phyloP scores from a whole-genome alignment of 2,113 vertebrate genomes.

The Bucco capensis region DNA sequence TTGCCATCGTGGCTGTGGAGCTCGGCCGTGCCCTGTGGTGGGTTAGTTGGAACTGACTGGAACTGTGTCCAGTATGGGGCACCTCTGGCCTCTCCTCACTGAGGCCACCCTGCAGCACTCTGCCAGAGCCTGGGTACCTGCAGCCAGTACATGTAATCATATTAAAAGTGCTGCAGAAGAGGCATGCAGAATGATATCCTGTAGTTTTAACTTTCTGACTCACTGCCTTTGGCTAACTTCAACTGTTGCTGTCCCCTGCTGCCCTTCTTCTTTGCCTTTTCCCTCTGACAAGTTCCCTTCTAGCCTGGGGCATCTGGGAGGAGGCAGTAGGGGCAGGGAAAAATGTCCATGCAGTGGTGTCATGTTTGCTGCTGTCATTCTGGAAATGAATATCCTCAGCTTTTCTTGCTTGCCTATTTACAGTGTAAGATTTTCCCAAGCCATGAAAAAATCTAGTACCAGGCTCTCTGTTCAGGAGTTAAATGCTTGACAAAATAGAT shows the following conservation, averaged over 20 bases:
- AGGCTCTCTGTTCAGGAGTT: background rate
- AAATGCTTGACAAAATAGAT: background rate
- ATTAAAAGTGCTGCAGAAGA: background rate
- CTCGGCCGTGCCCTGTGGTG: background rate
- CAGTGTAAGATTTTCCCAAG: background rate
- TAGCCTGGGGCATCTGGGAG: too few relatives aligned
- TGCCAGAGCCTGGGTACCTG: accelerated
- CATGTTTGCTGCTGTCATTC: background rate
- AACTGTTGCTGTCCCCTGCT: background rate
- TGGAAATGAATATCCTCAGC: background rate
- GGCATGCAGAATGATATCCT: accelerated
- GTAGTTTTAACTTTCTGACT: background rate
- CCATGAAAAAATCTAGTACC: background rate
- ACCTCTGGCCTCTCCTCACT: background rate
- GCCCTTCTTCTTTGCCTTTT: background rate
- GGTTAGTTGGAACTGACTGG: background rate
- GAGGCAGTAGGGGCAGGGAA: background rate
- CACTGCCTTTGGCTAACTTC: background rate
- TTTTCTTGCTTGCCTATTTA: background rate
- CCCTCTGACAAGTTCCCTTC: background rate
- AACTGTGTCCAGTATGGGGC: background rate
- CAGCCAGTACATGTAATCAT: background rate
- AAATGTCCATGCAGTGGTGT: background rate
- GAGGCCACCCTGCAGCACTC: background rate
- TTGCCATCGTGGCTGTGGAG: background rate